Evolutionary conservation across 2,113 vertebrate species (phyloP), one percentile per base, ranked within the genome.

Genomic region (Ptilonorhynchus violaceus): DNA sequence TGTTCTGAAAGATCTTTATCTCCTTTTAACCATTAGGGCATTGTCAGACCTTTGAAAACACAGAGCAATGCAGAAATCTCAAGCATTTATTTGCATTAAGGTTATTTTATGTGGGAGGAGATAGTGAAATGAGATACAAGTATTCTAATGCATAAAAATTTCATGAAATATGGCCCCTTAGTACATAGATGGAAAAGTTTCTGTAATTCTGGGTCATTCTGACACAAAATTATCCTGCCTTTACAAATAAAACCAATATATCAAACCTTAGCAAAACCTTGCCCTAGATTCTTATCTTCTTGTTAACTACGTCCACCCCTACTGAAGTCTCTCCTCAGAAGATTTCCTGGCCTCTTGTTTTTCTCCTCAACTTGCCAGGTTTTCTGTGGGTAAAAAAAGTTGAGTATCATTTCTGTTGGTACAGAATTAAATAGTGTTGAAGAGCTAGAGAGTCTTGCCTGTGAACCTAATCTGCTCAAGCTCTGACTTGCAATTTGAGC

Each of bases 131-230:
- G 50, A 73, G 88, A 67, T 67, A 74, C 19, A 4, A 86, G 55
- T 70, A 63, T 37, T 60, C 27, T 37, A 74, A 82, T 56, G 20
- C 52, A 78, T 88, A 60, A 90, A 90, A 80, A 44, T 31, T 42
- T 6, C 21, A 77, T 93, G 83, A 97, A 93, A 92, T 91, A 95
- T 39, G 60, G 63, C 30, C 42, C 37, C 35, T 72, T 59, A 60
- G 49, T 66, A 76, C 85, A 85, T 27, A 91, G 63, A 93, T 92
- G 92, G 95, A 92, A 93, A 95, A 93, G 72, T 44, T 33, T 88
- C 86, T 70, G 39, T 79, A 84, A 74, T 93, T 91, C 94, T 95
- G 85, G 95, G 96, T 97, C 94, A 92, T 97, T 92, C 79, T 96
- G 96, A 96, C 96, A 95, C 80, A 77, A 96, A 94, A 95, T 93